Conservation (phyloP, 1,140 invertebrate species). For the Heliothis subflexa region DNA sequence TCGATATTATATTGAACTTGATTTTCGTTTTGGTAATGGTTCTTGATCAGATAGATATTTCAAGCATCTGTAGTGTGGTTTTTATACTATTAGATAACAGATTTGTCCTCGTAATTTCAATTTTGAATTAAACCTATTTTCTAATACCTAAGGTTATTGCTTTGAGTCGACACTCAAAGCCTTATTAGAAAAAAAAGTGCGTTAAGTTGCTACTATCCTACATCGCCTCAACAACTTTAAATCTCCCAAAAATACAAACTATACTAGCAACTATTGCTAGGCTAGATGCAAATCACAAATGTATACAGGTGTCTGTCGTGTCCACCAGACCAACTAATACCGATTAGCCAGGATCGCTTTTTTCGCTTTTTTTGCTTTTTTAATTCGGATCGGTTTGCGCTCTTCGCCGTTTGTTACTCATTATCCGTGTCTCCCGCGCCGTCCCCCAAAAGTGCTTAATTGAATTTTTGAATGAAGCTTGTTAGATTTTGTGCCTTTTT, state of each 20-base stretch:
- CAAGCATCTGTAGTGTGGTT: too few relatives aligned
- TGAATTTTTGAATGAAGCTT: slow-evolving; percentile 49
- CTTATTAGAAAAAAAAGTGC: too few relatives aligned
- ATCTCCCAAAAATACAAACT: not conserved
- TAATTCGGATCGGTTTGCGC: slow-evolving; percentile 46
- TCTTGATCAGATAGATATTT: too few relatives aligned
- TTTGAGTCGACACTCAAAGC: too few relatives aligned
- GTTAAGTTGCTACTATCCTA: too few relatives aligned
- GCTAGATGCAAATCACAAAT: not conserved
- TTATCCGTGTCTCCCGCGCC: slow-evolving; percentile 18
- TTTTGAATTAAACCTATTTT: too few relatives aligned
- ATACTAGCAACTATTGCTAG: not conserved
- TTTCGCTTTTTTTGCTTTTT: slow-evolving; percentile 49
- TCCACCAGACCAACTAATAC: slow-evolving; percentile 57
- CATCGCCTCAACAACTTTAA: too few relatives aligned
- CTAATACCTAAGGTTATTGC: too few relatives aligned
- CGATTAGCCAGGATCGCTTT: slow-evolving; percentile 52
- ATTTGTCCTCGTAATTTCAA: too few relatives aligned
- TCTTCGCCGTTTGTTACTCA: slow-evolving; percentile 41
- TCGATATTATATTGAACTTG: too few relatives aligned
- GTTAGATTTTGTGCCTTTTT: slow-evolving; percentile 32
- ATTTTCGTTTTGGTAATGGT: too few relatives aligned
- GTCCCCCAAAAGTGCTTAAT: slow-evolving; percentile 29
- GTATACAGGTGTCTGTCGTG: slow-evolving; percentile 32
- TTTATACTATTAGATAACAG: too few relatives aligned